A percentile compares a stretch with the other conserved stretches of the same genome.
phyloP scores from a whole-genome alignment of 1,140 invertebrate genomes.

The Homarus americanus region DNA sequence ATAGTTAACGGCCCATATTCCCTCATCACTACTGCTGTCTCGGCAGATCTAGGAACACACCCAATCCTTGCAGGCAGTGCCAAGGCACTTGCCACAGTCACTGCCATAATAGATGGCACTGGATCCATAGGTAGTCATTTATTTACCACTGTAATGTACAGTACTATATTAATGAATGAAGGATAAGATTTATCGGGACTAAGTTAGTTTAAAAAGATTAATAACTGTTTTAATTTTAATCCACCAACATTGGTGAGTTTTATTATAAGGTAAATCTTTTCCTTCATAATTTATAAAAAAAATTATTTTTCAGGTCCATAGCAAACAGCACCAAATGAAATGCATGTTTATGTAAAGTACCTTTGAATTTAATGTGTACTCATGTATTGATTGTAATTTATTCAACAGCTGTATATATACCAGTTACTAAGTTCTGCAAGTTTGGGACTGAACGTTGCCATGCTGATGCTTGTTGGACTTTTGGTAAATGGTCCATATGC shows the following conservation, averaged over 20 bases:
- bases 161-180: not conserved
- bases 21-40: slow-evolving; percentile 96
- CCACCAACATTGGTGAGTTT: no score
- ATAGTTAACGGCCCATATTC: slow-evolving; percentile 97
- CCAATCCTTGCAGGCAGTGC: slow-evolving; percentile 88
- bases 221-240: no score
- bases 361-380: no score
- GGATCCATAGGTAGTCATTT: slow-evolving; percentile 61
- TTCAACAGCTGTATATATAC: slow-evolving; percentile 87
- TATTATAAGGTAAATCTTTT: no score
- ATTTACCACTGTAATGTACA: not conserved
- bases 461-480: slow-evolving; percentile 87
- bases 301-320: no score
- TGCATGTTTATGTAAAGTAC: no score
- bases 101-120: slow-evolving; percentile 97
- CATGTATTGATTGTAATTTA: not conserved
- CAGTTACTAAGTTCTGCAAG: slow-evolving; percentile 81
- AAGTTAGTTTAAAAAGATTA: no score
- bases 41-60: slow-evolving; percentile 95
- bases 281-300: no score
- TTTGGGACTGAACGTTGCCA: slow-evolving; percentile 83
- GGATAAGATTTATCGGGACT: not conserved
- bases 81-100: slow-evolving; percentile 95
- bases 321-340: no score
- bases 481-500: slow-evolving; percentile 97